These are phyloP conservation scores for Parnassius smintheus DNA, from an alignment of 2,888 invertebrate genomes.

Conservation along the genomic window DNA sequence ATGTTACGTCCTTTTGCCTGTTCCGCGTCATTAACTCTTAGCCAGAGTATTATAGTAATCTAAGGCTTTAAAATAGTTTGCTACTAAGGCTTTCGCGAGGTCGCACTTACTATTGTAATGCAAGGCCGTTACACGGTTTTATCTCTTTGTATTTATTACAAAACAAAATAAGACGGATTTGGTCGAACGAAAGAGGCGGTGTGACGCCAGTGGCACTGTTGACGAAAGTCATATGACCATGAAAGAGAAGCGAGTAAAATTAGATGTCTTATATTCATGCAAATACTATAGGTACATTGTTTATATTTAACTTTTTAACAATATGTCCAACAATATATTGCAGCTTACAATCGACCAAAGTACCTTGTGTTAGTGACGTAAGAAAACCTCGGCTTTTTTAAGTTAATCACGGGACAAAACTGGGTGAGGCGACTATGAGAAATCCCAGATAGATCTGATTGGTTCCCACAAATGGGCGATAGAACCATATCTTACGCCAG, in stretches of 20 bases:
- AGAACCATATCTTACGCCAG: no score
- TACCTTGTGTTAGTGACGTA: no score
- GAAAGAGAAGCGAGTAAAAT: not conserved
- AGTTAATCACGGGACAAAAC: no score
- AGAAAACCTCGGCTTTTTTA: no score
- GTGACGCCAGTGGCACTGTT: not conserved
- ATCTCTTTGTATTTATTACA: constrained; percentile 1
- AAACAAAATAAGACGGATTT: not conserved
- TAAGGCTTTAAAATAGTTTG: constrained; percentile 13
- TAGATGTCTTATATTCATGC: no score
- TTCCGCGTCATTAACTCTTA: not conserved
- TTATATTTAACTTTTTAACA: no score
- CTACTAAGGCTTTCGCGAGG: constrained; percentile 11
- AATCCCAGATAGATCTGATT: no score
- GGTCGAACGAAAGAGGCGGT: not conserved
- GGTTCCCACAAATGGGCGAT: no score
- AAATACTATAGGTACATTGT: no score
- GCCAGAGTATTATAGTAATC: constrained; percentile 8
- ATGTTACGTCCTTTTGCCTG: not conserved
- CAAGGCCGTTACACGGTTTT: constrained; percentile 13
- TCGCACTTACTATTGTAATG: not conserved
- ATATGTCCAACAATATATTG: no score
- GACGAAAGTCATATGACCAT: not conserved
- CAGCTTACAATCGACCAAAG: no score
- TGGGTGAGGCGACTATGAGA: no score